Evolutionary conservation across 2,113 vertebrate genomes (phyloP), one percentile per base, ranked within the genome.

Genomic region (Menidia beryllina): DNA sequence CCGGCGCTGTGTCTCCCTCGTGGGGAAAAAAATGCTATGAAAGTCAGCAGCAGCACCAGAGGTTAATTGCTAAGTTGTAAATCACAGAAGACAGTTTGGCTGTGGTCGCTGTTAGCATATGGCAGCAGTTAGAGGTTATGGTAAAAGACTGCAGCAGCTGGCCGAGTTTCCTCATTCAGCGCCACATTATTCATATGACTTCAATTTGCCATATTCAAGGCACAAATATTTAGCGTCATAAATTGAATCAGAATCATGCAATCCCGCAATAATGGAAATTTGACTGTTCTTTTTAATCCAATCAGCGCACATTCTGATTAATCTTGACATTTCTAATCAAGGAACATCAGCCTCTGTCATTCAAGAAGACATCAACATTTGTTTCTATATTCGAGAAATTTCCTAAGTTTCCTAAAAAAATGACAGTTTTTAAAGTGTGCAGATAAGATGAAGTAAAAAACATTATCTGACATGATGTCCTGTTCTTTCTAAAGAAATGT

Each of bases 61-160:
- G 85, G 86, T 82, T 86, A 86, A 86, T 72, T 66, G 77, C 61
- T n/a, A 15, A 41, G 76, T 69, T 71, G 65, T 87, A 88, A 84
- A 88, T 88, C 86, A 87, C 36, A 63, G 49, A 24, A 50, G 64
- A 79, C 84, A 68, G 60, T 72, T 52, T 17, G 55, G 65, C 23
- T 67, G 15, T 52, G 30, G 67, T 45, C 54, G 72, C 61, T 75
- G 60, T 17, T 14, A 47, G 52, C 49, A 49, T 69, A 61, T 48
- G 41, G 47, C 78, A 66, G 47, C 63, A 30, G 53, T 66, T 52
- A 51, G 45, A n/a, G 69, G 58, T 69, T 66, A 39, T 55, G 51
- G 36, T 19, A 70, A 53, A 20, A 70, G 21, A 49, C 21, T 25
- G 0, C 66, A 24, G 34, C 45, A 24, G 11, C 7, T 10, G 15